Evolutionary conservation across 2,797 vertebrate species (phyloP).

Genomic region (Clarias pachynema): DNA sequence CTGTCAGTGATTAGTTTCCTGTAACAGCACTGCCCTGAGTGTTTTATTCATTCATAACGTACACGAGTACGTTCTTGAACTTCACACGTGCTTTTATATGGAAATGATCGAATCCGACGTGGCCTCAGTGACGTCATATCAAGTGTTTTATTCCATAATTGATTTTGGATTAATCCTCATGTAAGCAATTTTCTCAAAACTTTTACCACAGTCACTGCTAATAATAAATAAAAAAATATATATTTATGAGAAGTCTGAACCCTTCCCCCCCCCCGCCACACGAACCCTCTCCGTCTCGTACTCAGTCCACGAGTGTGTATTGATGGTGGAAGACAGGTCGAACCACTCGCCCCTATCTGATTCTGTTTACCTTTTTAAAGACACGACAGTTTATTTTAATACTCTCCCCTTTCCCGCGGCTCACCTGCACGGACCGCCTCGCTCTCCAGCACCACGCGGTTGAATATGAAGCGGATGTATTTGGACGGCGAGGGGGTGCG

Average conservation of each 20-base stretch:
- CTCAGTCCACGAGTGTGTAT: not conserved
- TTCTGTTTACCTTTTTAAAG: not conserved
- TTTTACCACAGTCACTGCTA: not conserved
- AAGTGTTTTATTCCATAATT: not conserved
- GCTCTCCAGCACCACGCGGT: constrained; percentile 95
- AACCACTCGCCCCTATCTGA: not conserved
- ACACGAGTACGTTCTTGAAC: not conserved
- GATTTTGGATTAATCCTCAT: not conserved
- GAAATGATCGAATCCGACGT: not conserved
- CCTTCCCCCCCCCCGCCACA: not conserved
- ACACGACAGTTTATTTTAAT: not conserved
- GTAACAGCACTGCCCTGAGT: not conserved
- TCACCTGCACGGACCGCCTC: constrained; percentile 93
- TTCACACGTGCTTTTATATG: not conserved
- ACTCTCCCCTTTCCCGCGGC: not conserved
- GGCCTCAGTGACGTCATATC: not conserved
- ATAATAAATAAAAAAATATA: not conserved
- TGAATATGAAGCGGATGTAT: constrained; percentile 99
- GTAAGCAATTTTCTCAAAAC: not conserved
- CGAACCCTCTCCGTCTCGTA: not conserved
- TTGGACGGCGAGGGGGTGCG: constrained; percentile 91
- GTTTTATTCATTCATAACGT: not conserved
- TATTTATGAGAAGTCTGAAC: not conserved
- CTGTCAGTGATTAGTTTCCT: not conserved
- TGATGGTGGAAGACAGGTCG: not conserved